phyloP scores from a whole-genome alignment of 1,140 invertebrate species.

The Drosophila asahinai region DNA sequence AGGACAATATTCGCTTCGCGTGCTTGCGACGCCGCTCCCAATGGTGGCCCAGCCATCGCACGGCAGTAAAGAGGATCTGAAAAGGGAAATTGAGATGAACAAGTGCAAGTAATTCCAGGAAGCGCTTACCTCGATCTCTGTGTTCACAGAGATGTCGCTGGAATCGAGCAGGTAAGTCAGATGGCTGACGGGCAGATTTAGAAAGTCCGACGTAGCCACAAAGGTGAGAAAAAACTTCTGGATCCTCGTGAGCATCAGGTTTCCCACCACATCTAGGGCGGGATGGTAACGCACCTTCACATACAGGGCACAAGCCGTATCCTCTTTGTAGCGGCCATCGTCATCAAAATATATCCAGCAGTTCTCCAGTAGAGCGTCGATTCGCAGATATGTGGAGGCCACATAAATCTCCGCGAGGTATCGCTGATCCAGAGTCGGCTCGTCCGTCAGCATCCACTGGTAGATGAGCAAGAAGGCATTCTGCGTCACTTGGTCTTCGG shows the following conservation, averaged over 20 bases:
- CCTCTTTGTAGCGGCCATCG: slow-evolving; percentile 89
- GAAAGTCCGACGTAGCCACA: slow-evolving; percentile 90
- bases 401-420: slow-evolving; percentile 90
- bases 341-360: slow-evolving; percentile 90
- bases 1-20: slow-evolving; percentile 15
- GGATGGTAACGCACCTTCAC: slow-evolving; percentile 86
- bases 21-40: slow-evolving; percentile 32
- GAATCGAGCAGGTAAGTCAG: slow-evolving; percentile 88
- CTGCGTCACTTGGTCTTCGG: slow-evolving; percentile 85
- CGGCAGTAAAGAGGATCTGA: slow-evolving; percentile 48
- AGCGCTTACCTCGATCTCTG: slow-evolving; percentile 86
- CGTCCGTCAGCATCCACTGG: slow-evolving; percentile 92
- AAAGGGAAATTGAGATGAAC: not conserved
- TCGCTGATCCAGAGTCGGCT: slow-evolving; percentile 87
- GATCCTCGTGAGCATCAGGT: slow-evolving; percentile 91
- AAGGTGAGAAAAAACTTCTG: slow-evolving; percentile 90
- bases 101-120: not conserved
- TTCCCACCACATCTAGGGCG: slow-evolving; percentile 59
- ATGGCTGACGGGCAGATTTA: slow-evolving; percentile 88
- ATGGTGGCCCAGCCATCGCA: slow-evolving; percentile 61
- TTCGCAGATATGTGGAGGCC: slow-evolving; percentile 88
- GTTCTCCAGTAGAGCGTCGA: slow-evolving; percentile 90
- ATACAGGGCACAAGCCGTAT: slow-evolving; percentile 88
- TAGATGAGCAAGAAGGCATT: slow-evolving; percentile 90
- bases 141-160: slow-evolving; percentile 89